Percentiles rank a stretch among this genome's conserved stretches.
Conservation (phyloP, 2,797 vertebrate genomes). For the Siniperca obscura region DNA sequence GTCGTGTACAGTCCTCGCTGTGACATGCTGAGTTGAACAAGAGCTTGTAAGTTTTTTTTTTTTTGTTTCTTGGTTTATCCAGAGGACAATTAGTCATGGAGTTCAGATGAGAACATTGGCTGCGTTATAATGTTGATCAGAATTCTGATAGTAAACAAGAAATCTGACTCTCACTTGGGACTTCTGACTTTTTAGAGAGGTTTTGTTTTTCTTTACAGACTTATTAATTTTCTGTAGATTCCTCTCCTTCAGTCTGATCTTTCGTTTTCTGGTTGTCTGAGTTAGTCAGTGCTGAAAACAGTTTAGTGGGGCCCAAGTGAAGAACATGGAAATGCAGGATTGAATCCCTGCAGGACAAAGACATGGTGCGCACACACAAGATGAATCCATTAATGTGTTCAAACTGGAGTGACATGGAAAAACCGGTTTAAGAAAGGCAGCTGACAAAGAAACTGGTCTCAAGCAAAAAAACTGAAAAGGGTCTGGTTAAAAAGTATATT, state of each 20-base stretch:
- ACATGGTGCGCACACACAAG: too few relatives aligned
- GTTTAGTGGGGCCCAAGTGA: not conserved
- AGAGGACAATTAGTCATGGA: not conserved
- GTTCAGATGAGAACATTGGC: not conserved
- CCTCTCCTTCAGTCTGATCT: not conserved
- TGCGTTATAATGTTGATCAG: slow-evolving; percentile 1
- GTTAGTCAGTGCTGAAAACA: slow-evolving; percentile 22
- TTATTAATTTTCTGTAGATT: not conserved
- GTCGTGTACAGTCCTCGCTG: not conserved
- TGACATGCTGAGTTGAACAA: not conserved
- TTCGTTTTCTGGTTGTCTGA: not conserved
- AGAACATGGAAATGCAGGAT: not conserved
- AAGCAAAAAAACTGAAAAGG: not conserved
- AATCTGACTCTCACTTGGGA: slow-evolving; percentile 10
- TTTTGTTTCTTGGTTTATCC: not conserved
- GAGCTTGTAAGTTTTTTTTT: not conserved
- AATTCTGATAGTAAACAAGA: slow-evolving; percentile 1
- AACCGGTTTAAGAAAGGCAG: not conserved
- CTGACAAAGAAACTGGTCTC: not conserved
- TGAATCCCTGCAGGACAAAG: slow-evolving; percentile 5
- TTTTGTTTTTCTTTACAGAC: not conserved
- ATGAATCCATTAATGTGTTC: not conserved
- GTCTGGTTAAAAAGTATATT: too few relatives aligned
- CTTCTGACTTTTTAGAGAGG: not conserved
- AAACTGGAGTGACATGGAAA: not conserved